Evolutionary conservation across 2,888 invertebrate species (phyloP).

Genomic region (Drosophila anomalata): DNA sequence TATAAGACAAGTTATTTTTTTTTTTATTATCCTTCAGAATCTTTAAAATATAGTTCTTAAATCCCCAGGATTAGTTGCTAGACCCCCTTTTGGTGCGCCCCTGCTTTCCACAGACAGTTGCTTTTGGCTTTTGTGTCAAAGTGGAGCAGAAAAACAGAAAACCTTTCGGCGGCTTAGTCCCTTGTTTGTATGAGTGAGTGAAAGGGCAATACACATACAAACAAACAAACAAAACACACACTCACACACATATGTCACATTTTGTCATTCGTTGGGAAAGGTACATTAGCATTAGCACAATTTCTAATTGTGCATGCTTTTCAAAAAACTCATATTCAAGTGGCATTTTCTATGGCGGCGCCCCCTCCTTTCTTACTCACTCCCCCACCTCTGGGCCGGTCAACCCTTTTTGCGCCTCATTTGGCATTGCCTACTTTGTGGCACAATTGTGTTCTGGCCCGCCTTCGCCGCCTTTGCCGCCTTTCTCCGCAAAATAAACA

Average conservation of each 20-base stretch:
- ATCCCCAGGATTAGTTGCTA: too few species aligned
- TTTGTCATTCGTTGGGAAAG: conserved; percentile 14
- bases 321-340: conserved; percentile 43
- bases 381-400: neutral
- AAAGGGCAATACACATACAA: neutral
- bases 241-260: conserved; percentile 14
- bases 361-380: neutral
- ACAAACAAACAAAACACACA: conserved; percentile 1
- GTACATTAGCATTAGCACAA: conserved; percentile 10
- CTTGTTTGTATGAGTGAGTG: conserved; percentile 19
- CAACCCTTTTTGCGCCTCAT: neutral
- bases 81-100: neutral
- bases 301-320: conserved; percentile 57
- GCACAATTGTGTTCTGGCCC: conserved; percentile 12
- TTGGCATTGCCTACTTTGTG: conserved; percentile 40
- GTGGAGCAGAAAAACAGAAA: conserved; percentile 57
- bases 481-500: conserved; percentile 36
- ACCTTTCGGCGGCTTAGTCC: conserved; percentile 5
- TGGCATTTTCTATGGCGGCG: conserved; percentile 22
- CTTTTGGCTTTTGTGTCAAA: conserved; percentile 61
- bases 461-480: conserved; percentile 3
- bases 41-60: neutral
- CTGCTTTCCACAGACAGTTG: conserved; percentile 17
- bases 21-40: neutral
- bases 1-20: too few species aligned